Base-by-base conservation (phyloP, 2,888 invertebrate species). In the Polymixis flavicincta region DNA sequence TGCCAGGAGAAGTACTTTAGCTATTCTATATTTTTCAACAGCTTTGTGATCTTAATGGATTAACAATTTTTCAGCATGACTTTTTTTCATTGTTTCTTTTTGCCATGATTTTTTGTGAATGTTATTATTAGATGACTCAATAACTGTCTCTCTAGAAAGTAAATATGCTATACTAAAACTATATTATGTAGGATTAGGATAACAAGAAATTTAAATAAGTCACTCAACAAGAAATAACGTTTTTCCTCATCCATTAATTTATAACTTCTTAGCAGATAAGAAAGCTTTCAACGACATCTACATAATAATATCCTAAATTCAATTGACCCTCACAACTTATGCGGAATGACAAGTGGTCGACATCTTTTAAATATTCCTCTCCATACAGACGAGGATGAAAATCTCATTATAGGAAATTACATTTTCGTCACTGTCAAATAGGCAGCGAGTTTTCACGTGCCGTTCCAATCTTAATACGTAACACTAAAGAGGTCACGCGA, bases 401-500 rank as follows among this genome's bases (percentile, higher is more conserved):
- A 82, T 82, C 78, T 74, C 70, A 82, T 82, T 82, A 78, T 52
- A 65, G 71, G 17, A 60, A 80, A 76, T 82, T 4, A 59, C 66
- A 71, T 82, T 82, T 82, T 74, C 57, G 37, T 75, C 57, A 59
- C 50, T 69, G 72, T 70, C 55, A 71, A 73, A 71, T 71, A 74
- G 66, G 72, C 48, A 55, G 32, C 68, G 57, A 64, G 25, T 59
- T 59, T 55, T 60, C 61, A 82, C 76, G 66, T 85, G 54, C 74
- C 74, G 48, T 59, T 60, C 70, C 69, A 80, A 85, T 83, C 83
- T 76, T 83, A 74, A 68, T 75, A 80, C 71, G 66, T 60, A 72
- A 76, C 63, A 83, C 76, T 77, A 77, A 81, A 83, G 72, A 85
- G 87, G 85, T 86, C 83, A 83, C 78, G 71, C 74, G 37, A 66